phyloP scores from a whole-genome alignment of 2,113 vertebrate genomes.

The Sturnus vulgaris region DNA sequence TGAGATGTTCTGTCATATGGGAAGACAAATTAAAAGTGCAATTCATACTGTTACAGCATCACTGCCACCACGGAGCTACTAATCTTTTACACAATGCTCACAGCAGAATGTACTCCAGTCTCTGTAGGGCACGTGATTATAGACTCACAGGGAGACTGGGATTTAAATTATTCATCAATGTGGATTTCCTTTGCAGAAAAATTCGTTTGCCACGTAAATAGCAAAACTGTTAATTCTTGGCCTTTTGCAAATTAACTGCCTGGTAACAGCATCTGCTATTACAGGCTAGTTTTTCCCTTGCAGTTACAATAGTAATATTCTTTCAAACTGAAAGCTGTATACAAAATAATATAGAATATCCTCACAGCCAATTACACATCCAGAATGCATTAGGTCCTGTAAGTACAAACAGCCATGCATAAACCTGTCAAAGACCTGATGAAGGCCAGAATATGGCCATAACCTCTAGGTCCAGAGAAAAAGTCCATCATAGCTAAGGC shows the following conservation, averaged over 20 bases:
- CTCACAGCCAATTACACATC: conserved; percentile 4
- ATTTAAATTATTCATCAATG: conserved; percentile 68
- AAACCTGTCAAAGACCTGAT: neutral
- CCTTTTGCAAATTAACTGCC: conserved; percentile 57
- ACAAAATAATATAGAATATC: conserved; percentile 18
- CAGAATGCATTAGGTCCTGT: conserved; percentile 2
- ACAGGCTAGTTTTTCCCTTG: conserved; percentile 7
- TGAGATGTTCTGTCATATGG: conserved; percentile 69
- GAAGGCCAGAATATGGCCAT: neutral
- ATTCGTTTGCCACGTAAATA: conserved; percentile 33
- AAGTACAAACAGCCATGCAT: neutral
- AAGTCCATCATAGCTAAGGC: neutral
- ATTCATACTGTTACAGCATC: conserved; percentile 60
- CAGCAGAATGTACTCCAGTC: conserved; percentile 58
- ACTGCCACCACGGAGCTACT: conserved; percentile 31
- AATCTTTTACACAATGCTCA: conserved; percentile 61
- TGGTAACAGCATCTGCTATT: conserved; percentile 33
- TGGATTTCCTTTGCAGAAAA: conserved; percentile 43
- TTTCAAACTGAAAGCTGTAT: conserved; percentile 5
- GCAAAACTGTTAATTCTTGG: conserved; percentile 46
- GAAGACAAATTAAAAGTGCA: conserved; percentile 76
- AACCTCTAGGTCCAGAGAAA: neutral
- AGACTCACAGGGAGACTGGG: conserved; percentile 37
- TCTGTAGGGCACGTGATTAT: conserved; percentile 46
- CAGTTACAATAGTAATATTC: neutral